Evolutionary conservation across 2,888 invertebrate genomes (phyloP).

Genomic region (Microplitis deprimator): DNA sequence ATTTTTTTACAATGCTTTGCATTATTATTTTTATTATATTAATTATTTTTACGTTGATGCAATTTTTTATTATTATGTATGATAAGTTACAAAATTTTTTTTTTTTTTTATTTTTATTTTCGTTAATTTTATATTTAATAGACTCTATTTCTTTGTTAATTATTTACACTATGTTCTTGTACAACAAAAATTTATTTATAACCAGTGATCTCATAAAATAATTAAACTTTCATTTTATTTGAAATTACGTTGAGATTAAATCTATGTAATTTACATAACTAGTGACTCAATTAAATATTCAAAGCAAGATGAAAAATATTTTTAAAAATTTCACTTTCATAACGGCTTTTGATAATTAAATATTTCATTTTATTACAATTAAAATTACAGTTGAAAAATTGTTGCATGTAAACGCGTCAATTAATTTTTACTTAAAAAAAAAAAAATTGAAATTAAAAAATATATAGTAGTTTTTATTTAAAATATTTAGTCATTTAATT

Average conservation of each 20-base stretch:
- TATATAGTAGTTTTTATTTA: background rate
- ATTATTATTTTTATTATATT: conserved; percentile 36
- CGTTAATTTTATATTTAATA: background rate
- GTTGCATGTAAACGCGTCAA: background rate
- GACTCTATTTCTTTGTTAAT: background rate
- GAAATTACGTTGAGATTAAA: background rate
- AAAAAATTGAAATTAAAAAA: background rate
- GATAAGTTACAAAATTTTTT: background rate
- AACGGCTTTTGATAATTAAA: background rate
- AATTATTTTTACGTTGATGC: conserved; percentile 4
- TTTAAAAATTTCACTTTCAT: background rate
- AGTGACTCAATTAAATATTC: background rate
- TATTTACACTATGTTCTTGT: background rate
- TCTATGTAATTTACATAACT: background rate
- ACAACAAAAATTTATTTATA: background rate
- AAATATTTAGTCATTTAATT: no score
- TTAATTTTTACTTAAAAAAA: background rate
- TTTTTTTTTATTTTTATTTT: background rate
- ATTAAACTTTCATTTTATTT: background rate
- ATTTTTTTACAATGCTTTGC: conserved; percentile 38
- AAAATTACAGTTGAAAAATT: no score
- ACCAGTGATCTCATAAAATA: background rate
- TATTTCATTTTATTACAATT: background rate
- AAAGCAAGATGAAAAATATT: no score
- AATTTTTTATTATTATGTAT: background rate